phyloP scores from a whole-genome alignment of 2,888 invertebrate species.

The Furcula furcula region DNA sequence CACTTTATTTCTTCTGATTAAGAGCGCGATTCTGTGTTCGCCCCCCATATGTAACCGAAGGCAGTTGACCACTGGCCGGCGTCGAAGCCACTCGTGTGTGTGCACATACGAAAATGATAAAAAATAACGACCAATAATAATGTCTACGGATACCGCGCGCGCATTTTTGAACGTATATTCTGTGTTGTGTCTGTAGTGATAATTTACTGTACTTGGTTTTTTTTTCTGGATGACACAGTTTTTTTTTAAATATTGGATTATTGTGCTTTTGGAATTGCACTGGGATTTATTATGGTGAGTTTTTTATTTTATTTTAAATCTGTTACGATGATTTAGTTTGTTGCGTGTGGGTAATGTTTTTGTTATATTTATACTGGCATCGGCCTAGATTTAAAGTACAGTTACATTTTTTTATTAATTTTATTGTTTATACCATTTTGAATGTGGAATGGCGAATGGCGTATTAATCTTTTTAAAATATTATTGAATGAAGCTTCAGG shows the following conservation, averaged over 20 bases:
- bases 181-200: conserved; percentile 29
- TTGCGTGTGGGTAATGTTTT: conserved; percentile 1
- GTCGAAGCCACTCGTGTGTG: conserved; percentile 51
- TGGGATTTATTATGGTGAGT: conserved; percentile 34
- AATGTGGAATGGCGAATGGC: too few relatives aligned
- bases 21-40: conserved; percentile 17
- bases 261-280: conserved; percentile 12
- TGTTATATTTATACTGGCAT: neutral
- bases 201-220: conserved; percentile 7
- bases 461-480: too few relatives aligned
- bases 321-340: neutral
- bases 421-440: too few relatives aligned
- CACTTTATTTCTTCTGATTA: conserved; percentile 24
- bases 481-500: too few relatives aligned
- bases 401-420: too few relatives aligned
- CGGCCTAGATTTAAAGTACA: neutral
- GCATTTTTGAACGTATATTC: conserved; percentile 17
- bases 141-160: conserved; percentile 27
- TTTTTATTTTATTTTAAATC: neutral
- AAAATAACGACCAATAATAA: conserved; percentile 15
- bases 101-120: conserved; percentile 7
- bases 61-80: conserved; percentile 78
- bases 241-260: conserved; percentile 18
- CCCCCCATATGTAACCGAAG: conserved; percentile 14
- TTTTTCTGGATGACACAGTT: conserved; percentile 6